Conservation (phyloP, 2,888 invertebrate species). For the Prenolepis imparis region DNA sequence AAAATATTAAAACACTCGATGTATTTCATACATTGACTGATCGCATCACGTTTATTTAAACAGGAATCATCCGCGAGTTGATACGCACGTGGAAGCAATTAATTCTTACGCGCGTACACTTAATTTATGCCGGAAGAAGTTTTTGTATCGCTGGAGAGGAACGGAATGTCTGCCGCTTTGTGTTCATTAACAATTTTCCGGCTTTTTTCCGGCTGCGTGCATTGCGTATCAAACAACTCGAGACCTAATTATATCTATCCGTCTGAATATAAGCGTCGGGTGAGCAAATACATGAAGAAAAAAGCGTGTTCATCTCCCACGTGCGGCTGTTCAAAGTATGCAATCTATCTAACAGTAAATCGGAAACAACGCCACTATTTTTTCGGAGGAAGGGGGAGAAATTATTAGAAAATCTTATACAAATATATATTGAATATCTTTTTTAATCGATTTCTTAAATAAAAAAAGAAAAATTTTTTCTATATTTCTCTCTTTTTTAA, state of each 20-base stretch:
- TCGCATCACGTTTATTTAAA: slow-evolving; percentile 37
- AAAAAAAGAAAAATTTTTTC: neutral
- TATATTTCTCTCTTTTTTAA: neutral
- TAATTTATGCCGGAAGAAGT: slow-evolving; percentile 48
- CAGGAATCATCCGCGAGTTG: slow-evolving; percentile 12
- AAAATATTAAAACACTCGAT: neutral
- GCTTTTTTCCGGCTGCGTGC: slow-evolving; percentile 51
- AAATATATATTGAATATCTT: no score
- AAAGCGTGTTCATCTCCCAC: slow-evolving; percentile 32
- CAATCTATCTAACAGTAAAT: slow-evolving; percentile 42
- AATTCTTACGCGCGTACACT: slow-evolving; percentile 23
- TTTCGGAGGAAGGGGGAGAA: neutral
- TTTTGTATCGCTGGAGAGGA: slow-evolving; percentile 25
- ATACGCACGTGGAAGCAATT: slow-evolving; percentile 44
- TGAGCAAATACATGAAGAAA: slow-evolving; percentile 26
- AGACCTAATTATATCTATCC: slow-evolving; percentile 17
- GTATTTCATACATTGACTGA: slow-evolving; percentile 33
- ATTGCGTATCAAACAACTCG: slow-evolving; percentile 42
- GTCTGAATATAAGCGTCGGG: slow-evolving; percentile 31
- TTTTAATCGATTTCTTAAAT: no score
- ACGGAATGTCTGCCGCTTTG: slow-evolving; percentile 41
- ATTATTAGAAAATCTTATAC: neutral
- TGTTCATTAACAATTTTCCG: slow-evolving; percentile 49
- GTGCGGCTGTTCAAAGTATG: slow-evolving; percentile 21
- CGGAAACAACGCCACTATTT: neutral